These are phyloP conservation scores for Nomada goodeniana DNA, from an alignment of 2,888 invertebrate species.

Conservation along the genomic window DNA sequence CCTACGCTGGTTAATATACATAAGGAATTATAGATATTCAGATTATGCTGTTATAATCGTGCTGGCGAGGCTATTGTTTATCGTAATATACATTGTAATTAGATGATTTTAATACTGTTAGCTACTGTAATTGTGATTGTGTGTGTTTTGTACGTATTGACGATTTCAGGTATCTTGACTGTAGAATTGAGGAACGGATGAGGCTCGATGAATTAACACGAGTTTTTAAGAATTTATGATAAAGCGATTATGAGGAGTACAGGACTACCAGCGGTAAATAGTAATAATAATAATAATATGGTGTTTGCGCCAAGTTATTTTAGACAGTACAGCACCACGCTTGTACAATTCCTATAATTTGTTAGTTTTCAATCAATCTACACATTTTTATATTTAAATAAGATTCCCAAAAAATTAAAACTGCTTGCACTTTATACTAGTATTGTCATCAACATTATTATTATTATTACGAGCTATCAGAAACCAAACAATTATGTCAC, in stretches of 20 bases:
- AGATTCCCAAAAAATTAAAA: too few relatives aligned
- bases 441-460: too few relatives aligned
- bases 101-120: background rate
- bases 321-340: background rate
- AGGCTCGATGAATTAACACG: background rate
- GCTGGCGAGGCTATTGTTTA: background rate
- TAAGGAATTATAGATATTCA: background rate
- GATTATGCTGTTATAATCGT: background rate
- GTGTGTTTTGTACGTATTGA: background rate
- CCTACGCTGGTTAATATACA: background rate
- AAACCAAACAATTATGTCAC: too few relatives aligned
- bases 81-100: background rate
- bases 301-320: background rate
- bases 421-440: too few relatives aligned
- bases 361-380: too few relatives aligned
- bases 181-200: constrained; percentile 1
- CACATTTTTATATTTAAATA: too few relatives aligned
- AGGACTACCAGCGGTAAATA: background rate
- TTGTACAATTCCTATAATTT: background rate
- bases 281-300: background rate
- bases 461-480: too few relatives aligned
- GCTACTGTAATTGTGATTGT: background rate
- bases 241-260: background rate
- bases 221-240: background rate
- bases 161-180: background rate